Base-by-base conservation (phyloP, 2,113 vertebrate species). In the Aptenodytes forsteri region DNA sequence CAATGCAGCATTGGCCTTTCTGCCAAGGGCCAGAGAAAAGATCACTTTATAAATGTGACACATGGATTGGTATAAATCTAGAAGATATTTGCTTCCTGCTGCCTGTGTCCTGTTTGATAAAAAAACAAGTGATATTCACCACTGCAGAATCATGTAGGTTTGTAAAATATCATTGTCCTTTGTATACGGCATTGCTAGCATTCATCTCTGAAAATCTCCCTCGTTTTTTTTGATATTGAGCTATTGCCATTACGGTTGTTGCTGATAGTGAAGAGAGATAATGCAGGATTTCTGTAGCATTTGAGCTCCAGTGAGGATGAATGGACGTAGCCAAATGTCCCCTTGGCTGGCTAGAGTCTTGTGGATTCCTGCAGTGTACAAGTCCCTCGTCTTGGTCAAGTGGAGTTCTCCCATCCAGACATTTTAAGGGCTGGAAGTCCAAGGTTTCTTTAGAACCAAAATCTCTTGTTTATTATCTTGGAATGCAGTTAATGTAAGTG, bases 31-130 rank as follows among this genome's bases (percentile, higher is more conserved):
- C 89, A 88, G 96, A 91, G 90, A 96, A 96, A 97, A 98, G 96
- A 97, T 98, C 91, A 34, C 96, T 98, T 97, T 98, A 96, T 98
- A 97, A 97, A 97, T 94, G 97, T 97, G 98, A 98, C 97, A 96
- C 95, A 59, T 89, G 91, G 97, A 97, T 90, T 93, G 94, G 96
- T 96, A 42, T 96, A 94, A 96, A 97, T 97, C 96, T 88, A 62
- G 91, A 90, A 97, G 96, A 97, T 97, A 96, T 95, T 98, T 98
- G 95, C 91, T 98, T 90, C 85, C 94, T 96, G 96, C 96, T 97
- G 96, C 90, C 50, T 8, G 26, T 97, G 94, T 97, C 97, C 93
- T 79, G 67, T 95, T 88, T 98, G 95, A 97, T 98, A 90, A 98
- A 97, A 97, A 96, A 93, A 55, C 94, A 95, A 96, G 95, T 83